Evolutionary conservation across 2,797 vertebrate species (phyloP), one percentile per base, ranked within the genome.

Genomic region (Dendrocincla fuliginosa): DNA sequence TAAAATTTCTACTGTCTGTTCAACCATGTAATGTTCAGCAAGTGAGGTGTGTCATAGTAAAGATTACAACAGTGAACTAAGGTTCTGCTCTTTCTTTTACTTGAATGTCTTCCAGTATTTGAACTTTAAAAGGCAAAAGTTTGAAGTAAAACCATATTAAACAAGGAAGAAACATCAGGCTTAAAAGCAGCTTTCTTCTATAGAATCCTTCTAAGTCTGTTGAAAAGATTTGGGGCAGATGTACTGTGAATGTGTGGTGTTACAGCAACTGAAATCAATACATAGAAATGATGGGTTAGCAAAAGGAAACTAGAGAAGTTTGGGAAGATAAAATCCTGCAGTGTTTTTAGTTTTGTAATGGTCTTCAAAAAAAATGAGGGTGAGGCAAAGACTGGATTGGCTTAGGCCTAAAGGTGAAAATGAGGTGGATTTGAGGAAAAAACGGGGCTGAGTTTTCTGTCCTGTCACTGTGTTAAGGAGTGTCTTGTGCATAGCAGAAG

Each of bases 1-100:
- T 85, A 78, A 69, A 77, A 90, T 90, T 93, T 91, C 65, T 90
- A 37, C 79, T 80, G 61, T 71, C 46, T 91, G 24, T 84, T 91
- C 76, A 93, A 81, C 82, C 83, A 65, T 81, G 76, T 83, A 89
- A 89, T 70, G 44, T 39, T 57, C 32, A 74, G 60, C 85, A 85
- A 89, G 56, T 53, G 68, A 87, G 71, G 68, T 84, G 52, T 84
- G 68, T 90, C 75, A 61, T 50, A 42, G 81, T 57, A 61, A 87
- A 83, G 64, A 77, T 78, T 77, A 52, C 41, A 64, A 22, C 27
- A 56, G n/a, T 46, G 30, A 76, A 19, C 23, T 68, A n/a, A 79
- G 9, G 6, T 57, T 94, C n/a, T 82, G 37, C 11, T 79, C 39
- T 67, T 80, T 81, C 23, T 75, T 82, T 70, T 83, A 44, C 32